Evolutionary conservation across 2,113 vertebrate genomes (phyloP), one percentile per base, ranked within the genome.

Genomic region (Pelvicachromis taeniatus): DNA sequence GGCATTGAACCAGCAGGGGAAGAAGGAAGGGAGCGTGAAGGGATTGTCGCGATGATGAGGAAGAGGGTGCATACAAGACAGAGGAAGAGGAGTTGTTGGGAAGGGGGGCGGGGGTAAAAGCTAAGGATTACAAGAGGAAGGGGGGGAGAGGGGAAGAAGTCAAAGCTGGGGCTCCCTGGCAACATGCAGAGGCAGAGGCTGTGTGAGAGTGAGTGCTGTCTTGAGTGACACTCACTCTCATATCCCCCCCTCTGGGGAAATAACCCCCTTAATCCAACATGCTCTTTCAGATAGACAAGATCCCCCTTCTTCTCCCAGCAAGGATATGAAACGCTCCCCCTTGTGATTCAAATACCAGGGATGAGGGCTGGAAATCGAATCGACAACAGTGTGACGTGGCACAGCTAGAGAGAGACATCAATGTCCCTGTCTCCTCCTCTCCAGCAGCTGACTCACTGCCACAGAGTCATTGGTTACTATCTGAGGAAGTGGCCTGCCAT

Each of bases 191-290:
- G 85, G 83, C 73, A 83, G 88, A 83, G 87, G 84, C 56, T 85
- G 88, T 91, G 88, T 93, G 90, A 92, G 91, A 87, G 87, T 92
- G 94, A 95, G 90, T 86, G 89, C 90, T 88, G 88, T 77, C 89
- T 65, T 95, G 95, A 96, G 94, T 96, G 95, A 95, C 94, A 95
- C 88, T 93, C 94, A 85, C 93, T 95, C 95, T 96, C 92, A 94
- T 94, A 94, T 93, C 94, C 92, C 94, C 91, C 95, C 96, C 97
- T 96, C 96, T 92, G 94, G 97, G 97, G 97, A 98, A 98, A 98
- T 97, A 98, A 98, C 96, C 96, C 95, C 97, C 97, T 97, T 97
- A 98, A 98, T 98, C 96, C 96, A 96, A 94, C 95, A 91, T 94
- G 96, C 95, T 96, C 96, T 96, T 97, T 97, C 97, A 97, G 96